Conservation (phyloP, 1,140 invertebrate genomes). For the Drosophila persimilis region DNA sequence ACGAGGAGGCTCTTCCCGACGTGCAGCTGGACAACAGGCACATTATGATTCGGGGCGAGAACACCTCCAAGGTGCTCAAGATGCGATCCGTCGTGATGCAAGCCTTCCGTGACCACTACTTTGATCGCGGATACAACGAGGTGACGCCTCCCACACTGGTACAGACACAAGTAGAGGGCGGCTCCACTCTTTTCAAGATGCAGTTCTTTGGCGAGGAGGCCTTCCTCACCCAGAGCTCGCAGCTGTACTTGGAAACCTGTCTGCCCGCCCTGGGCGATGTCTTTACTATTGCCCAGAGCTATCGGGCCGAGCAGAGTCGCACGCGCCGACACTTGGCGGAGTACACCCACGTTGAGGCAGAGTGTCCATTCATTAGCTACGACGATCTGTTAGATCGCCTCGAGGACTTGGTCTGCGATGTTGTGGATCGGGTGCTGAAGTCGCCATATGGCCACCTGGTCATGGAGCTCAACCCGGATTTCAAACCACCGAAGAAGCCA, state of each 20-base stretch:
- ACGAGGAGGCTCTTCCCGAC: conserved; percentile 97
- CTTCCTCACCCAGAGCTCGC: conserved; percentile 98
- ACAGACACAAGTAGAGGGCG: conserved; percentile 97
- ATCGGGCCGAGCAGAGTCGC: conserved; percentile 97
- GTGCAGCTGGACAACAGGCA: conserved; percentile 99
- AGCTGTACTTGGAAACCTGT: conserved; percentile 98
- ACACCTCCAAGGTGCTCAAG: conserved; percentile 95
- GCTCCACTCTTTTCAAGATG: conserved; percentile 97
- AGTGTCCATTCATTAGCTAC: conserved; percentile 97
- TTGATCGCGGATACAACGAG: conserved; percentile 92
- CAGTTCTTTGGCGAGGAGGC: conserved; percentile 97
- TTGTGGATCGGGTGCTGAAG: conserved; percentile 94
- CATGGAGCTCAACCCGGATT: conserved; percentile 95
- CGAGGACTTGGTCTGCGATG: conserved; percentile 97
- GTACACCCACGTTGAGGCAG: conserved; percentile 98
- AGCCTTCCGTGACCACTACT: conserved; percentile 97
- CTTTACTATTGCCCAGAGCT: conserved; percentile 98
- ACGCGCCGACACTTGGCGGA: conserved; percentile 98
- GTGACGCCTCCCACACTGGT: conserved; percentile 98
- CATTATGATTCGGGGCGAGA: conserved; percentile 99
- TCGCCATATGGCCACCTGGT: conserved; percentile 92
- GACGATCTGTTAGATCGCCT: conserved; percentile 94
- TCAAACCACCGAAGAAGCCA: conserved; percentile 93
- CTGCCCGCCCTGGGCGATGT: conserved; percentile 97
- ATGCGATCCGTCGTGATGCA: conserved; percentile 94